phyloP scores from a whole-genome alignment of 2,113 vertebrate genomes.

The Genyomyrus donnyi region DNA sequence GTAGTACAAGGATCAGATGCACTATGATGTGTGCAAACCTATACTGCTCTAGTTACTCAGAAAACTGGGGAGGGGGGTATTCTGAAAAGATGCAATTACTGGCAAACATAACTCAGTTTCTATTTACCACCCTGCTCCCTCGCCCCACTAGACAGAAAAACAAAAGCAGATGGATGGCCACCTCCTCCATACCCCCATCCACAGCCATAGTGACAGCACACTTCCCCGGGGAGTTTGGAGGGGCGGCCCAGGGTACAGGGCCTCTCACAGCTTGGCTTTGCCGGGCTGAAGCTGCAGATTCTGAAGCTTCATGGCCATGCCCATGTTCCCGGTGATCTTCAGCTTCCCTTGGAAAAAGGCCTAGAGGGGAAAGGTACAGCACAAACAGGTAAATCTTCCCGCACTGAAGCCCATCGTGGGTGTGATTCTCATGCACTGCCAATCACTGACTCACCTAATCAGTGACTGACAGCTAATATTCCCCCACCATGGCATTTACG shows the following conservation, averaged over 20 bases:
- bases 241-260: background rate
- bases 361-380: constrained; percentile 40
- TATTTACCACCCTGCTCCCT: background rate
- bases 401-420: background rate
- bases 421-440: background rate
- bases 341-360: constrained; percentile 90
- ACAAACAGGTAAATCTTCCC: background rate
- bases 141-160: background rate
- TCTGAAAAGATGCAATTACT: background rate
- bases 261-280: constrained; percentile 81
- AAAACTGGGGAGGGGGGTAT: background rate
- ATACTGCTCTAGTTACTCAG: background rate
- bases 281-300: constrained; percentile 73
- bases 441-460: background rate
- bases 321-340: constrained; percentile 88
- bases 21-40: constrained; percentile 16
- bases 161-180: background rate
- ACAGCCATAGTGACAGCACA: background rate
- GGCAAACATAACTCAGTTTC: background rate
- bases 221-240: background rate
- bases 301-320: constrained; percentile 89
- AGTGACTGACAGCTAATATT: background rate
- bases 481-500: background rate
- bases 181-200: background rate
- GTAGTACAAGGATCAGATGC: constrained; percentile 4